Evolutionary conservation across 1,140 invertebrate genomes (phyloP).

Genomic region (Papilio glaucus): DNA sequence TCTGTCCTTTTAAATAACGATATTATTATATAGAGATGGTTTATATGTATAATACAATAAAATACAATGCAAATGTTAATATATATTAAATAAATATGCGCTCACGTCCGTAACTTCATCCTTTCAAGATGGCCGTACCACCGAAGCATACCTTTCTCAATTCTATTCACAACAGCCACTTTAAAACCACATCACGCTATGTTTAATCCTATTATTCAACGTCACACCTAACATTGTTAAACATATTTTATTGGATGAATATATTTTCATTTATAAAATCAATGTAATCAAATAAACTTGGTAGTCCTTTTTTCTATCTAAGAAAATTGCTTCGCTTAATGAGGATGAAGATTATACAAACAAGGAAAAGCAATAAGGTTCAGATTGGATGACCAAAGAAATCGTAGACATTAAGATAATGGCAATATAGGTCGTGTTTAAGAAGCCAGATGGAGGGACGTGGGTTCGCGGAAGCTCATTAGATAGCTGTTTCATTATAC

Average conservation of each 20-base stretch:
- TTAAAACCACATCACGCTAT: no score
- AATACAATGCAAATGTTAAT: background rate
- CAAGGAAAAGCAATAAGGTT: slow-evolving; percentile 6
- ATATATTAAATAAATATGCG: no score
- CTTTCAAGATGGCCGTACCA: no score
- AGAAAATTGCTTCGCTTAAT: background rate
- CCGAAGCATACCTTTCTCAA: no score
- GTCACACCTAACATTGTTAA: no score
- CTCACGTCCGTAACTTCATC: no score
- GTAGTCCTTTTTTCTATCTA: background rate
- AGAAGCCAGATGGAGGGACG: slow-evolving; percentile 48
- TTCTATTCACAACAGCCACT: no score
- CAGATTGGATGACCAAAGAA: slow-evolving; percentile 15
- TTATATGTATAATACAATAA: background rate
- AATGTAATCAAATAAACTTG: background rate
- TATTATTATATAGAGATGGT: background rate
- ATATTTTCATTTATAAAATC: background rate
- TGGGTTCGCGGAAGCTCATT: slow-evolving; percentile 45
- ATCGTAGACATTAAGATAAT: slow-evolving; percentile 35
- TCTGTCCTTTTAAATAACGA: background rate
- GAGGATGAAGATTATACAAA: slow-evolving; percentile 18
- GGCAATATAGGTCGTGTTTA: slow-evolving; percentile 39
- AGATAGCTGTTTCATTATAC: slow-evolving; percentile 42
- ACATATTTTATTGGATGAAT: no score
- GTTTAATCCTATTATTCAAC: no score